phyloP scores from a whole-genome alignment of 2,113 vertebrate species.

The Forbesichthys papilliferus region DNA sequence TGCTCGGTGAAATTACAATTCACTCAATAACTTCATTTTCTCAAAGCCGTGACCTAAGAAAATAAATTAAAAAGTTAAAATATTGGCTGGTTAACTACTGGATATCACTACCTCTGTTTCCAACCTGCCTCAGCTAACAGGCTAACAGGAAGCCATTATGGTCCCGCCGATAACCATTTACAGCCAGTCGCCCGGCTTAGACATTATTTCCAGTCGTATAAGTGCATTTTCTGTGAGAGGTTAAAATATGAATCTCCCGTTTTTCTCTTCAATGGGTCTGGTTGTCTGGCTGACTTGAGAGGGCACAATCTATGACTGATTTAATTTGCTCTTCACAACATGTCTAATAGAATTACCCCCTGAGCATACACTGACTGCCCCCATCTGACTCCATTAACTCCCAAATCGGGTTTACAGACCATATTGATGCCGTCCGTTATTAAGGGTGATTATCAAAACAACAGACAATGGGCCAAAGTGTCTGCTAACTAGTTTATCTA shows the following conservation, averaged over 20 bases:
- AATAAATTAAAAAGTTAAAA: slow-evolving; percentile 28
- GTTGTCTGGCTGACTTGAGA: slow-evolving; percentile 98
- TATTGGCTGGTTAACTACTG: slow-evolving; percentile 79
- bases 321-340: slow-evolving; percentile 99
- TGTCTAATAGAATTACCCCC: slow-evolving; percentile 98
- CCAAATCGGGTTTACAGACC: slow-evolving; percentile 99
- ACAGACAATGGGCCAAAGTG: slow-evolving; percentile 99
- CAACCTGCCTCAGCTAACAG: slow-evolving; percentile 75
- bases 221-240: slow-evolving; percentile 95
- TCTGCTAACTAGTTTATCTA: slow-evolving; percentile 99
- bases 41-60: slow-evolving; percentile 79
- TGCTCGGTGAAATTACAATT: slow-evolving; percentile 81
- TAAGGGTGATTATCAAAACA: slow-evolving; percentile 99
- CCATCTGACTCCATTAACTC: slow-evolving; percentile 98
- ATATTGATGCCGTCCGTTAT: slow-evolving; percentile 99
- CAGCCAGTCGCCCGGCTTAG: slow-evolving; percentile 88
- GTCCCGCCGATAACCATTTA: slow-evolving; percentile 87
- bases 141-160: slow-evolving; percentile 94
- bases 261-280: slow-evolving; percentile 90
- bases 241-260: slow-evolving; percentile 92
- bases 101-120: slow-evolving; percentile 82
- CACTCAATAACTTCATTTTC: slow-evolving; percentile 82
- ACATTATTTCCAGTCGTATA: slow-evolving; percentile 96
- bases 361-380: slow-evolving; percentile 92
- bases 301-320: slow-evolving; percentile 99